Conservation (phyloP, 1,140 invertebrate species). For the Yoshiicerus persimilis region DNA sequence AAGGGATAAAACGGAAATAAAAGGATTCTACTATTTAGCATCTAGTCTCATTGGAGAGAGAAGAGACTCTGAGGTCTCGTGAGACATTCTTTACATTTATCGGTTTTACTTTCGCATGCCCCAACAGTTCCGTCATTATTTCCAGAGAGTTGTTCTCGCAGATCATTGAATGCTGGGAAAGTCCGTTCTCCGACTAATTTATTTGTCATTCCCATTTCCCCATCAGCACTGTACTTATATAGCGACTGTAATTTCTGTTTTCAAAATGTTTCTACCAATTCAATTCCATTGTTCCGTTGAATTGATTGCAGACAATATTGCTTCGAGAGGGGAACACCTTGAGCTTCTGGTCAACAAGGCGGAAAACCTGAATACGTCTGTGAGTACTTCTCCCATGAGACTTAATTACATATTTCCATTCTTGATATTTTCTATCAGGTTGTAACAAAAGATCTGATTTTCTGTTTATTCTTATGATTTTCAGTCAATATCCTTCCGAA, state of each 20-base stretch:
- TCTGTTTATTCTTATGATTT: conserved; percentile 50
- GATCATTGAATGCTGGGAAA: too few relatives aligned
- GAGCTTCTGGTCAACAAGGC: conserved; percentile 89
- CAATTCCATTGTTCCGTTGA: neutral
- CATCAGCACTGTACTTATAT: neutral
- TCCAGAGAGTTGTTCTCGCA: too few relatives aligned
- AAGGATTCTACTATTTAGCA: too few relatives aligned
- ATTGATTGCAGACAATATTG: conserved; percentile 69
- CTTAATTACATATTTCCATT: neutral
- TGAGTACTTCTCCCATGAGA: conserved; percentile 61
- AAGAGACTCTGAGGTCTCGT: too few relatives aligned
- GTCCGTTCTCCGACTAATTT: too few relatives aligned
- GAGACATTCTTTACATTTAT: too few relatives aligned
- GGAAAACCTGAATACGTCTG: conserved; percentile 81
- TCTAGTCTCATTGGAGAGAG: too few relatives aligned
- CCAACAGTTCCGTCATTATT: too few relatives aligned
- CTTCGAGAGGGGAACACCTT: conserved; percentile 81
- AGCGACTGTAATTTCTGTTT: too few relatives aligned
- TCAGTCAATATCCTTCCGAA: conserved; percentile 83
- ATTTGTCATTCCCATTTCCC: too few relatives aligned
- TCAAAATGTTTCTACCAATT: neutral
- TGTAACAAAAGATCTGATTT: neutral
- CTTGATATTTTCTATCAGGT: conserved; percentile 53
- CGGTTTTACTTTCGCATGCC: too few relatives aligned
- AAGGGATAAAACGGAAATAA: too few relatives aligned